These are phyloP conservation scores for Petrocephalus schoutedeni DNA, from an alignment of 2,797 vertebrate species.

Conservation along the genomic window DNA sequence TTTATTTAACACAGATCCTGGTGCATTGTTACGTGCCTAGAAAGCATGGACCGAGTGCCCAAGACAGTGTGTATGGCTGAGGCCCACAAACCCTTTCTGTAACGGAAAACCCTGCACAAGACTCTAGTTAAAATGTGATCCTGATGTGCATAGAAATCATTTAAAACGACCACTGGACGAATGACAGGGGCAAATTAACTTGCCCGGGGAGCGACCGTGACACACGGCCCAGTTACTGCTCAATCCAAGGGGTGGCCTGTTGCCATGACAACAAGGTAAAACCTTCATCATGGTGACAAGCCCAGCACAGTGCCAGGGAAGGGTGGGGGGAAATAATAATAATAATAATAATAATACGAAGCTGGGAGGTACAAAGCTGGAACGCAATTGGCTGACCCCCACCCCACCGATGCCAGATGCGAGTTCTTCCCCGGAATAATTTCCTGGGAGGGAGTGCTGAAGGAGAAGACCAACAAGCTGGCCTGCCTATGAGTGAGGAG, in stretches of 20 bases:
- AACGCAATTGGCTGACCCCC: neutral
- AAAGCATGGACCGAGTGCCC: neutral
- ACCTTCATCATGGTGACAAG: slow-evolving; percentile 1
- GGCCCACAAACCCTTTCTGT: neutral
- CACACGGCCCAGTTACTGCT: neutral
- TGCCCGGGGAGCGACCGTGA: neutral
- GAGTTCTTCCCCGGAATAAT: neutral
- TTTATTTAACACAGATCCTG: neutral
- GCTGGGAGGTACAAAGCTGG: slow-evolving; percentile 1
- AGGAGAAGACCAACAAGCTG: neutral
- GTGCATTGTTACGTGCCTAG: neutral
- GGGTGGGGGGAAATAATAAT: neutral
- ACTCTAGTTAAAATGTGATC: neutral
- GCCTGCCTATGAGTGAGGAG: neutral
- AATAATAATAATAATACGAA: neutral
- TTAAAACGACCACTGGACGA: neutral
- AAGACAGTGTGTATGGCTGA: neutral
- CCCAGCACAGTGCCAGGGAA: neutral
- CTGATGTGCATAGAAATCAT: neutral
- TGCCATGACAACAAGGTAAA: slow-evolving; percentile 10
- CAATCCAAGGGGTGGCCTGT: neutral
- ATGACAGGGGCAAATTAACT: slow-evolving; percentile 17
- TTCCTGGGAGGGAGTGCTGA: neutral
- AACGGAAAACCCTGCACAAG: neutral
- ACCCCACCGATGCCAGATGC: neutral